phyloP scores from a whole-genome alignment of 37 sponge, comb jelly and placozoan species.

The Oscarella lobularis region DNA sequence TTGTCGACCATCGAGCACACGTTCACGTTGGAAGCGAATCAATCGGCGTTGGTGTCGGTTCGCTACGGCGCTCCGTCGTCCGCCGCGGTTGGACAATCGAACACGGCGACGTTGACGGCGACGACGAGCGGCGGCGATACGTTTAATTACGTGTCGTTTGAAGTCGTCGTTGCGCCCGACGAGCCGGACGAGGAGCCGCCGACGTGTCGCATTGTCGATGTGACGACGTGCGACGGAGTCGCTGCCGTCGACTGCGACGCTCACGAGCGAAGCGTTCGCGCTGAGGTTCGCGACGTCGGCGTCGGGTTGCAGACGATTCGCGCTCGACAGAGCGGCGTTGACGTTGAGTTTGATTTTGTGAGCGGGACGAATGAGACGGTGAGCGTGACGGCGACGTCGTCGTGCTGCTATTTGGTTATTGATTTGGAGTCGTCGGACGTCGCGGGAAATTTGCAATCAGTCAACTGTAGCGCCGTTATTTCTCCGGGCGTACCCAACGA shows the following conservation, averaged over 20 bases:
- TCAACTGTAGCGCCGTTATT: too few relatives aligned
- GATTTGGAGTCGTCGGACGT: neutral
- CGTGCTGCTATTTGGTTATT: neutral
- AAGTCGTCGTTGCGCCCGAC: neutral
- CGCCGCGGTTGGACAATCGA: neutral
- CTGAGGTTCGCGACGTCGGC: neutral
- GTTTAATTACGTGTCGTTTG: neutral
- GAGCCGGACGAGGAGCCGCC: neutral
- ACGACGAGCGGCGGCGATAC: neutral
- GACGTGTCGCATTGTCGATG: neutral
- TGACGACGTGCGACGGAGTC: neutral
- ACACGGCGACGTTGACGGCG: neutral
- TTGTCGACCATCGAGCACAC: neutral
- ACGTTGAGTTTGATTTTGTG: neutral
- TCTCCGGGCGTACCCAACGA: too few relatives aligned
- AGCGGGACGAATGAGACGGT: neutral
- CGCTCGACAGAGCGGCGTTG: neutral
- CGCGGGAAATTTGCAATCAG: too few relatives aligned
- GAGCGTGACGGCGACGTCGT: neutral
- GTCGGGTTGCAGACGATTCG: neutral
- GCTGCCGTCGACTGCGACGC: neutral
- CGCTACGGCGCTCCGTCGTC: neutral
- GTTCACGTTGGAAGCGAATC: neutral
- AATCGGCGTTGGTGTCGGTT: neutral
- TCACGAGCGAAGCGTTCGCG: neutral